Evolutionary conservation across 2,888 invertebrate genomes (phyloP), one percentile per base, ranked within the genome.

Genomic region (Subacronicta megacephala): DNA sequence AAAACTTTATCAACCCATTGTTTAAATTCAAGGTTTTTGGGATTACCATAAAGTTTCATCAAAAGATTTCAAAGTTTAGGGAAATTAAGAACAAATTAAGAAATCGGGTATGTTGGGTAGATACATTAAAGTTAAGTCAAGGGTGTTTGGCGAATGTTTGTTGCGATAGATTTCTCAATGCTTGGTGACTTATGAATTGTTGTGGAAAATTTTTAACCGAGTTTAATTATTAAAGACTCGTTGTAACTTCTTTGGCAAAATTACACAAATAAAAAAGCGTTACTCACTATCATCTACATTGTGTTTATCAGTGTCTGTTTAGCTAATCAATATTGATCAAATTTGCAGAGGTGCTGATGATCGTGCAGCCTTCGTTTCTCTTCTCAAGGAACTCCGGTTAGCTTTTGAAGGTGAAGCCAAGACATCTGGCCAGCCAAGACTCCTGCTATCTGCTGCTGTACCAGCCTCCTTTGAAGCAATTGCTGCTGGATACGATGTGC

Each of bases 391-490:
- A 88, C 93, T 99, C n/a, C 95, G 98, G 33, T 93, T 98, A 15
- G 98, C 98, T 0, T 98, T 98, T 78, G 98, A 98, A 88, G 98
- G 98, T 3, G 98, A 98, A 94, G 97, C 98, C 0, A 98, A 98
- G 83, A 96, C 96, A 6, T 97, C 98, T 0, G 97, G 97, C 2
- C 96, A 97, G 80, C 97, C 98, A 0, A 94, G 96, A 57, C 95
- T 98, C 0, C 88, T 98, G 15, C 93, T 98, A 3, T 97, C 98
- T 0, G 98, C 98, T 2, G 98, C 98, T 0, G 98, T 98, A 0
- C 98, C 98, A 4, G 98, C 98, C 0, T 98, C 98, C 17, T 98
- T 98, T 68, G 98, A 98, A 92, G 98, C 98, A 0, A 98, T 98
- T 42, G 98, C 98, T 54, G 98, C 98, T 57, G 98, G 98, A 6